Evolutionary conservation across 2,797 vertebrate species (phyloP), one percentile per base, ranked within the genome.

Genomic region (Enteromius thamalakanensis): DNA sequence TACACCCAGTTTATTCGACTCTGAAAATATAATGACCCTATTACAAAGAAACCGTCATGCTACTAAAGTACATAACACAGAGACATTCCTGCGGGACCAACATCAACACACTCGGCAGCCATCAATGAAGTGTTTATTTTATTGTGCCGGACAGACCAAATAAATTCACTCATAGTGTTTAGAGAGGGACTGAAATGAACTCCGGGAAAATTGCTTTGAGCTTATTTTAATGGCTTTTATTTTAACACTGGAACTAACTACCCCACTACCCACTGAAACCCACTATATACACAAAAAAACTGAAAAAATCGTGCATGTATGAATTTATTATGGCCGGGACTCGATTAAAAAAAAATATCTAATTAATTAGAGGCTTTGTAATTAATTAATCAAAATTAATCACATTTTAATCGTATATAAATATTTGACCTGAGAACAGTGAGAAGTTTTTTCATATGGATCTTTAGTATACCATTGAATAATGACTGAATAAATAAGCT

Each of bases 101-200:
- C 21, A 53, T 74, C 49, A 76, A 80, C 71, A 76, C 55, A 80
- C 62, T 69, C 40, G 29, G 51, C 26, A 26, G 60, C 77, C 77
- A 75, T 75, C 70, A 37, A 55, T 84, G 65, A 47, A 76, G 64
- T 51, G 79, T 69, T 85, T 85, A 85, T 85, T 85, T 81, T 49
- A 85, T 34, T 49, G 10, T 67, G 37, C 32, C 2, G 64, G 62
- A 82, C 71, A 82, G 71, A 82, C 81, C 62, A 76, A 82, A 82
- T 62, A 76, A 55, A 19, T n/a, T 19, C 2, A 23, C 72, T 76
- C 72, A 0, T 7, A 29, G 71, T 68, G 60, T 82, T 65, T 76
- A 42, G 58, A 75, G 40, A 62, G 55, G 34, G 60, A 53, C 47
- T 5, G 23, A 76, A 62, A 37, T 49, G 6, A 23, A 81, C 29